Percentiles rank a stretch among this genome's conserved stretches.
Conservation (phyloP, 2,113 vertebrate species). For the Furnarius figulus region DNA sequence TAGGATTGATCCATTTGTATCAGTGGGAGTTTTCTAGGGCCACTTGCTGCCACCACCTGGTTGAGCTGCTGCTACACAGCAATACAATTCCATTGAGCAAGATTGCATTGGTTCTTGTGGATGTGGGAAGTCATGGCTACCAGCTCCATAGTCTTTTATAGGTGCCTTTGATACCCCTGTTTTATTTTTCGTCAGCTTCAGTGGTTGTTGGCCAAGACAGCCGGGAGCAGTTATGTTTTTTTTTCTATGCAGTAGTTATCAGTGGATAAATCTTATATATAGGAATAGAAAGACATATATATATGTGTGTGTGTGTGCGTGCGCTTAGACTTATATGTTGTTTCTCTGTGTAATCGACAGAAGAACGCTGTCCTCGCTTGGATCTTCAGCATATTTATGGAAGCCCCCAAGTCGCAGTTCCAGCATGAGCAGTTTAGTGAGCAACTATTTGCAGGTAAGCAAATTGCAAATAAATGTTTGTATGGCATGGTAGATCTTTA, state of each 20-base stretch:
- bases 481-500: neutral
- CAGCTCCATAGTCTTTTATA: neutral
- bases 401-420: slow-evolving; percentile 92
- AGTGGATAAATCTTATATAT: neutral
- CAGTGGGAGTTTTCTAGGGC: neutral
- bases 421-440: slow-evolving; percentile 91
- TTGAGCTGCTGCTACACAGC: neutral
- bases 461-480: neutral
- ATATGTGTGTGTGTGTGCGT: neutral
- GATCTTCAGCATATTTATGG: slow-evolving; percentile 82
- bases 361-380: slow-evolving; percentile 79
- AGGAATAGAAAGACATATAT: neutral
- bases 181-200: neutral
- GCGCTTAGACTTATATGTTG: neutral
- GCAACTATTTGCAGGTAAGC: slow-evolving; percentile 88
- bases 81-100: neutral
- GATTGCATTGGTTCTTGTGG: neutral
- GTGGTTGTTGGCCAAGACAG: neutral
- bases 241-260: neutral
- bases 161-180: neutral
- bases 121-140: neutral
- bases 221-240: neutral
- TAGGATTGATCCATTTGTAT: neutral
- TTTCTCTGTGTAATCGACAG: slow-evolving; percentile 69
- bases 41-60: neutral